phyloP scores from a whole-genome alignment of 64 coral and sea anemone genomes.

The Stylophora pistillata region DNA sequence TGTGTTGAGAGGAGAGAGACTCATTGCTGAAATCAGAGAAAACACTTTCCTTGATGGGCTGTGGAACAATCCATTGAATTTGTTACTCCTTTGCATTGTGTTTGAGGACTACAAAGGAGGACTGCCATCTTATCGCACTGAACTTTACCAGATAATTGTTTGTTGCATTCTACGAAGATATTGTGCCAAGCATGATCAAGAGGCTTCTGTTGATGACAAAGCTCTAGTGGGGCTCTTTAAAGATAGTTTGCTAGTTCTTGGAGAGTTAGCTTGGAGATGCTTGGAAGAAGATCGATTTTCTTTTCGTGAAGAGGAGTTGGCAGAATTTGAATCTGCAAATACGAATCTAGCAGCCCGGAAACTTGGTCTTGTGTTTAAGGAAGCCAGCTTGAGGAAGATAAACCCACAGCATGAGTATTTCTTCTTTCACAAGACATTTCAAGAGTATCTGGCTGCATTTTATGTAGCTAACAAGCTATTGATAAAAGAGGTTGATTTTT shows the following conservation, averaged over 20 bases:
- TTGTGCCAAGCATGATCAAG: background rate
- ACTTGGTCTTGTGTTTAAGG: constrained; percentile 17
- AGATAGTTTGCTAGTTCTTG: background rate
- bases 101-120: constrained; percentile 44
- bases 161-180: constrained; percentile 3
- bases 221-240: constrained; percentile 8
- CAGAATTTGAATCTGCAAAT: background rate
- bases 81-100: constrained; percentile 54
- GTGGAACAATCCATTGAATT: constrained; percentile 38
- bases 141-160: constrained; percentile 52
- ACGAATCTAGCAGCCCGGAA: background rate
- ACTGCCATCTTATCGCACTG: constrained; percentile 14
- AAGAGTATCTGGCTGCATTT: constrained; percentile 27
- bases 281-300: background rate
- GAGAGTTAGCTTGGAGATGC: constrained; percentile 29
- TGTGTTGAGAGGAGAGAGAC: constrained; percentile 3
- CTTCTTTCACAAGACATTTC: constrained; percentile 28
- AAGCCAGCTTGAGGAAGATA: constrained; percentile 17
- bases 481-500: background rate
- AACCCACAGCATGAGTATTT: constrained; percentile 22
- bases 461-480: background rate
- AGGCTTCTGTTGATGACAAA: background rate
- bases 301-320: constrained; percentile 30
- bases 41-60: background rate
- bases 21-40: constrained; percentile 4